Conservation (phyloP, 1,140 invertebrate species). For the Scylla paramamosain region DNA sequence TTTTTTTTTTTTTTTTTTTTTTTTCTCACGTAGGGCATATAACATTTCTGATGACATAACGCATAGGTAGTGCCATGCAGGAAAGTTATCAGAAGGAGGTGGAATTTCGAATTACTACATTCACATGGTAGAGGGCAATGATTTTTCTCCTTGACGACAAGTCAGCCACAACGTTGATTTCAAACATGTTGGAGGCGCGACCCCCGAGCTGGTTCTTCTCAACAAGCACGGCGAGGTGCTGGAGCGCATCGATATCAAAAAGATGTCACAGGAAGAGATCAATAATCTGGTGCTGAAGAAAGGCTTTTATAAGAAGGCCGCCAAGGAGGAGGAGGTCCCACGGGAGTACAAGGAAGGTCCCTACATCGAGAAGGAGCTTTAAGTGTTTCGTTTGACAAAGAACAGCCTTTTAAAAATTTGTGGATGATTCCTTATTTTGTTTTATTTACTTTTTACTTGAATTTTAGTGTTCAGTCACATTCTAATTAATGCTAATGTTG, state of each 20-base stretch:
- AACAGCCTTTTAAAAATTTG: no score
- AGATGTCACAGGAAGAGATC: slow-evolving; percentile 85
- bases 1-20: no score
- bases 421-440: no score
- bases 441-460: no score
- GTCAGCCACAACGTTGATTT: slow-evolving; percentile 84
- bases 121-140: not conserved
- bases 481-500: no score
- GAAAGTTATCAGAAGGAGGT: no score
- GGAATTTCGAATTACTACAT: no score
- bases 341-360: slow-evolving; percentile 78
- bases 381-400: not conserved
- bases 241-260: slow-evolving; percentile 84
- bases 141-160: slow-evolving; percentile 77
- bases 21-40: no score
- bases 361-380: slow-evolving; percentile 78
- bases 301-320: slow-evolving; percentile 83
- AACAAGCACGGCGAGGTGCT: slow-evolving; percentile 84
- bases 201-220: slow-evolving; percentile 85
- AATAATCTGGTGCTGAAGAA: slow-evolving; percentile 85
- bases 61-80: no score
- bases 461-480: no score
- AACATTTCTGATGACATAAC: no score
- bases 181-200: slow-evolving; percentile 86
- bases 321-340: slow-evolving; percentile 78